Evolutionary conservation across 2,888 invertebrate genomes (phyloP).

Genomic region (Tholera decimalis): DNA sequence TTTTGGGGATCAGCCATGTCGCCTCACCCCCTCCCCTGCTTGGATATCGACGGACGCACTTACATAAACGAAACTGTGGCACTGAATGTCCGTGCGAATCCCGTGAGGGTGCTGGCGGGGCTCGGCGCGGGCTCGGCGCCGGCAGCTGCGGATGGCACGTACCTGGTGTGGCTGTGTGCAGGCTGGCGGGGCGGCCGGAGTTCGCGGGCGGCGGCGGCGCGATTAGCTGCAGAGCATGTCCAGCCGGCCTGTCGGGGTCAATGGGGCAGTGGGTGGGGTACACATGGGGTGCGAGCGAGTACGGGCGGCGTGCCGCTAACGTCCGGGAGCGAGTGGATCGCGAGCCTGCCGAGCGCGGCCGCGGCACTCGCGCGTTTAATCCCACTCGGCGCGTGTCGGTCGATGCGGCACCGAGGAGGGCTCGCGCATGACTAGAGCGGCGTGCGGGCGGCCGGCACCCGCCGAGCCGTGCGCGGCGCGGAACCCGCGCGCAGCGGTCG

Average conservation of each 20-base stretch:
- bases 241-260: conserved; percentile 72
- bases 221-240: conserved; percentile 78
- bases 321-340: conserved; percentile 74
- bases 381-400: conserved; percentile 74
- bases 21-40: conserved; percentile 52
- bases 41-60: conserved; percentile 73
- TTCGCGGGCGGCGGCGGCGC: conserved; percentile 73
- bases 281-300: conserved; percentile 72
- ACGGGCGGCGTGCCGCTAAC: conserved; percentile 70
- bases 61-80: conserved; percentile 73
- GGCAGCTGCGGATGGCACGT: conserved; percentile 54
- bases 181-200: conserved; percentile 66
- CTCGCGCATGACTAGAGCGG: conserved; percentile 84
- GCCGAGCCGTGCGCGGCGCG: conserved; percentile 67
- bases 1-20: conserved; percentile 22
- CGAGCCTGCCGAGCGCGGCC: conserved; percentile 82
- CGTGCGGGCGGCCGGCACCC: conserved; percentile 72
- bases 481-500: conserved; percentile 72
- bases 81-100: conserved; percentile 20
- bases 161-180: conserved; percentile 73
- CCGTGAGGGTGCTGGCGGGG: not conserved
- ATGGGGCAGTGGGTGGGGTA: conserved; percentile 71
- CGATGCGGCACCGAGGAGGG: conserved; percentile 80
- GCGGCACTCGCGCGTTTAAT: conserved; percentile 87
- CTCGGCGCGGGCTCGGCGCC: not conserved